Conservation (phyloP, 2,888 invertebrate genomes). For the Eutolmus rufibarbis region DNA sequence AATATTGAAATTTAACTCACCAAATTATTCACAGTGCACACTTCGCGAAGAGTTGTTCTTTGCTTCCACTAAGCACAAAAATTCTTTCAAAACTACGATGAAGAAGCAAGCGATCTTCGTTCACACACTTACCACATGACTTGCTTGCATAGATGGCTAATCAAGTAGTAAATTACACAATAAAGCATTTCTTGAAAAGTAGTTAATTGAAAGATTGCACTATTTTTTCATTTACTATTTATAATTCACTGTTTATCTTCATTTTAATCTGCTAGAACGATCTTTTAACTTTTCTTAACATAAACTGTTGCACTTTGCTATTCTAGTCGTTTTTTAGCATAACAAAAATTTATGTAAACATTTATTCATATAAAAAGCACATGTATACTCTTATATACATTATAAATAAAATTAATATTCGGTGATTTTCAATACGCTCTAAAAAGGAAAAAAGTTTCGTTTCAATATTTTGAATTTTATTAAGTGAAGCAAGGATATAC, state of each 20-base stretch:
- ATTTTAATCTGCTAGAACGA: neutral
- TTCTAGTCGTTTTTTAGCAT: neutral
- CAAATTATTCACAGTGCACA: neutral
- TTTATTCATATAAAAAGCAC: no score
- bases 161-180: neutral
- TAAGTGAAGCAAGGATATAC: no score
- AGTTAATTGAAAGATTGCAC: neutral
- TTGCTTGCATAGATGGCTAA: neutral
- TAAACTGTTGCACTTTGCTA: neutral
- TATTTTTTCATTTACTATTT: neutral
- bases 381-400: no score
- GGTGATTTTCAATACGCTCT: no score
- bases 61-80: neutral
- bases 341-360: no score
- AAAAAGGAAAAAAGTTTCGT: no score
- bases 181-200: neutral
- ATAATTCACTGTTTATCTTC: neutral
- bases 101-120: neutral
- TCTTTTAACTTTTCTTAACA: neutral
- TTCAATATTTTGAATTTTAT: no score
- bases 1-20: neutral
- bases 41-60: neutral
- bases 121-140: neutral
- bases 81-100: neutral
- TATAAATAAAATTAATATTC: no score